Base-by-base conservation (phyloP, 2,113 vertebrate species). In the Cichladusa arquata region DNA sequence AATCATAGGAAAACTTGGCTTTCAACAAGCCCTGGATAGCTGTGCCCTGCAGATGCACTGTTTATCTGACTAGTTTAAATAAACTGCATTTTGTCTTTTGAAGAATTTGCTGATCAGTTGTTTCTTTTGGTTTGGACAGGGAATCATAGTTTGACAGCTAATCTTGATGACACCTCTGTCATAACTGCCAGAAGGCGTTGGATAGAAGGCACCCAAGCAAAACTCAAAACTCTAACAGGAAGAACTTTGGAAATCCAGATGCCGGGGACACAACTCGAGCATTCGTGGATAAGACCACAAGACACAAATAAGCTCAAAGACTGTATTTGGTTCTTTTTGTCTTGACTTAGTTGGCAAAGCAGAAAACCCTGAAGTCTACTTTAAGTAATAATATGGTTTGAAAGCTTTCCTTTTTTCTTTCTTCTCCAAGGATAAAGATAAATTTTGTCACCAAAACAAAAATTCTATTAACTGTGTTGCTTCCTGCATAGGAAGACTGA, bases 181-280 rank as follows among this genome's bases (percentile, higher is more conserved):
- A 22, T 44, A 25, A 65, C 18, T 51, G 6, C 22, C 22, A 74
- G 67, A 48, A 61, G 19, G 9, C 26, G 48, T 34, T 28, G 2
- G 1, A 48, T 11, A 86, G 47, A 84, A 87, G 20, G 70, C 28
- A 81, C 42, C 13, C 31, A 31, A 81, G 42, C 8, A 85, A 87
- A 77, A 26, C 24, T 88, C 29, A 85, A 92, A 90, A 33, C n/a
- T 56, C 13, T 1, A 38, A 60, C 10, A 44, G 33, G 40, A 84
- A 92, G 26, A 20, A 47, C 25, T 73, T 73, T 87, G 45, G 45
- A 92, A 95, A 86, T 81, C 26, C 50, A 73, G 45, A 29, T 56
- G n/a, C 47, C 67, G 77, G 20, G 51, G 20, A 26, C 20, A 47
- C 18, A 69, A 36, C 25, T 2, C 23, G 67, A 77, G 15, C 12